Base-by-base conservation (phyloP, 2,797 vertebrate species). In the Sandelia bainsii region DNA sequence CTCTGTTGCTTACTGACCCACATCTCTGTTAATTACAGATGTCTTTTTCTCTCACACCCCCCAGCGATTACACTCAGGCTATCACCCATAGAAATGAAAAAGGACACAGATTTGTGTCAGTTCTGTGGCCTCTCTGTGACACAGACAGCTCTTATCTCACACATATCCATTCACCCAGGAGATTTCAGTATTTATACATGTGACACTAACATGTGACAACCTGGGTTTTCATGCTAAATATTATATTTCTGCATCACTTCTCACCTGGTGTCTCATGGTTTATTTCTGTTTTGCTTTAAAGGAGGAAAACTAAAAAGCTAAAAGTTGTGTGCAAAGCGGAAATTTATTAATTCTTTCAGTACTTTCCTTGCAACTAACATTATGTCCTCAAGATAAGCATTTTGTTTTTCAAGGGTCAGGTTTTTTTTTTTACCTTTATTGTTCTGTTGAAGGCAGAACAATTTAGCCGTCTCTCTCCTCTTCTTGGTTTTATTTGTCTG, bases 21-120 rank as follows among this genome's bases (percentile, higher is more conserved):
- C 67, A 83, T 72, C 83, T 61, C 65, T 80, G 75, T 85, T 87
- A 83, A 87, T 91, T 81, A 84, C 78, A 70, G 40, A 73, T 53
- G 60, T 53, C 62, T 72, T 85, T 79, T 69, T 87, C 66, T 77
- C 66, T 78, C 75, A 76, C 73, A 81, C 71, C 64, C 42, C 32
- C 61, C 27, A 3, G 49, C 62, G 48, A 22, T 81, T 57, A 44
- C 14, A 69, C 57, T 65, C 58, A 58, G 49, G 56, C 63, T 58
- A 42, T 8, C 29, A 32, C 25, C 48, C 58, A 29, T 76, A 81
- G 80, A 81, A 87, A 44, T n/a, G 46, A 67, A 81, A 61, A 77
- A 57, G 61, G 61, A 32, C 22, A 13, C 61, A 69, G 51, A 79
- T 82, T 82, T 77, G 56, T 79, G 71, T 76, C 79, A 71, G 71